A percentile compares a stretch with the other conserved stretches of the same genome.
phyloP scores from a whole-genome alignment of 2,113 vertebrate species.

The Colaptes auratus region DNA sequence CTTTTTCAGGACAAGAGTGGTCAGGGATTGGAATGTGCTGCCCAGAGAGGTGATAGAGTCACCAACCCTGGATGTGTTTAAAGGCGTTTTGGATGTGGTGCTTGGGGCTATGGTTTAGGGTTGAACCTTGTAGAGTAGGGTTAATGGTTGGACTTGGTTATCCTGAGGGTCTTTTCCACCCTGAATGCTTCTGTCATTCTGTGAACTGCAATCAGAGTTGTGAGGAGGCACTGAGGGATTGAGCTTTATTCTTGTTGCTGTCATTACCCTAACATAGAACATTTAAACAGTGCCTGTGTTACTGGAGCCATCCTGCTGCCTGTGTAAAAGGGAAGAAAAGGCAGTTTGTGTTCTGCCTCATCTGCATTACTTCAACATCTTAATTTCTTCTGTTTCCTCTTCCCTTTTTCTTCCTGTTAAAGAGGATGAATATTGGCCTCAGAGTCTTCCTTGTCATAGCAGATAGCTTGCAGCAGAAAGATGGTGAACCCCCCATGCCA shows the following conservation, averaged over 20 bases:
- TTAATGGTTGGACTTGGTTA: too few species aligned
- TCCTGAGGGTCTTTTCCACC: too few species aligned
- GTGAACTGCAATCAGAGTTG: background rate
- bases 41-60: too few species aligned
- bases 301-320: rapidly evolving
- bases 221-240: background rate
- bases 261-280: background rate
- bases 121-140: too few species aligned
- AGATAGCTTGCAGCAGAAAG: constrained; percentile 97
- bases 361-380: background rate
- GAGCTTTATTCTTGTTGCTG: background rate
- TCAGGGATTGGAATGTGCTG: too few species aligned
- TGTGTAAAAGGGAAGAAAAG: background rate
- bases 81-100: too few species aligned
- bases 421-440: constrained; percentile 99
- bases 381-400: background rate
- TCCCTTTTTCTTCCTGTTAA: background rate
- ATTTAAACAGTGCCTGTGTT: background rate
- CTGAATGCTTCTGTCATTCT: too few species aligned
- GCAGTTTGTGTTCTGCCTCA: background rate
- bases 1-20: too few species aligned
- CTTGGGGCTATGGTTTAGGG: too few species aligned
- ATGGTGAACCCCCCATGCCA: constrained; percentile 97
- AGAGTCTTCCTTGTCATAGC: constrained; percentile 97
- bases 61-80: too few species aligned